Base-by-base conservation (phyloP, 2,797 vertebrate genomes). In the Acrossocheilus fasciatus region DNA sequence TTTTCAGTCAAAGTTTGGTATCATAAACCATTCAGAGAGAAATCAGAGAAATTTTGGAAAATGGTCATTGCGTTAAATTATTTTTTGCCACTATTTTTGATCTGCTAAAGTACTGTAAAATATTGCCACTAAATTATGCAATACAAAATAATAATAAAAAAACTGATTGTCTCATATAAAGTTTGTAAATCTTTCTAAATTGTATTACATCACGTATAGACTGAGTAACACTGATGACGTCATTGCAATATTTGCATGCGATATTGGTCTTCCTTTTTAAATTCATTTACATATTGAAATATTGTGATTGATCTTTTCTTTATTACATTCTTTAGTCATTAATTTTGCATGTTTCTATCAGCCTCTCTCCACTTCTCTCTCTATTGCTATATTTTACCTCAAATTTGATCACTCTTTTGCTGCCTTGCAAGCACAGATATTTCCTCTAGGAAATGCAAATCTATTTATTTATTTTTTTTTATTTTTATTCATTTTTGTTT, bases 381-480 rank as follows among this genome's bases (percentile, higher is more conserved):
- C n/a, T 43, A 41, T 17, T 15, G 4, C 36, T 57, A 4, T 54
- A 36, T 77, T 77, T 57, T 57, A n/a, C 75, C 75, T n/a, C n/a
- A 9, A 57, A 18, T 54, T 0, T 47, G 18, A 64, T 15, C 43
- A 6, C 20, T 78, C 36, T 9, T 39, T 17, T 23, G 36, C 68
- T 43, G 39, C 20, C 69, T 72, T 78, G 75, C 75, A 59, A 59
- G 36, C 36, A 15, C 20, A 4, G 3, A 59, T 41, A 78, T 78
- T 78, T 59, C 75, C 75, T n/a, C 20, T 41, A n/a, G 75, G 52
- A 78, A 78, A 41, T 39, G 6, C 52, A 41, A 77, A 77, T 59
- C 20, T 9, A 41, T 0, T n/a, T 77, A 4, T 76, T 57, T 11
- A 2, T 2, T 41, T n/a, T 52, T 12, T 30, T 30, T n/a, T n/a